Base-by-base conservation (phyloP, 53 echinoderm and acorn worm genomes). In the Zoroaster sp. region DNA sequence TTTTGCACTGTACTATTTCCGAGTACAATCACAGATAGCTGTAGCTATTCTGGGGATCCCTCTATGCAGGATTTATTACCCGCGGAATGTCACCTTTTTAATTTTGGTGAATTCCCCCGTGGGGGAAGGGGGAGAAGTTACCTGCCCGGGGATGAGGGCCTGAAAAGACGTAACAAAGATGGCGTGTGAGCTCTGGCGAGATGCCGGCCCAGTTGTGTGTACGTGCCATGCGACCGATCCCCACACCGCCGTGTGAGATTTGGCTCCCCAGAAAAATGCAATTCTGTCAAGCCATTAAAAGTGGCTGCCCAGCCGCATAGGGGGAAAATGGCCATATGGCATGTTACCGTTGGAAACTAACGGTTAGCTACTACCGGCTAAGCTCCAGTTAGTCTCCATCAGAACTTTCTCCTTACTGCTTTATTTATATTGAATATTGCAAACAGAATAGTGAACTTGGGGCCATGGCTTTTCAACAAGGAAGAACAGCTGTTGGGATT, bases 1-100 rank as follows among this genome's bases (percentile, higher is more conserved):
- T 25, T 21, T 9, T 25, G 63, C 28, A 25, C 63, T 59, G 7
- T 10, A 23, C 63, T n/a, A n/a, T n/a, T n/a, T 59, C 63, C 63
- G 3, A 7, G 8, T 3, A 0, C 8, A 21, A 28, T 25, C 63
- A 28, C 63, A 59, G n/a, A n/a, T 47, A 36, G 4, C 7, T 25
- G 12, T n/a, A 47, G 18, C 47, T 85, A 85, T 85, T 69, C 71
- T 69, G 69, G 47, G 85, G 46, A 85, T 67, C 68, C 69, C 54
- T n/a, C 45, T 18, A 66, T 40, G 40, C 35, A 32, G 85, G 71
- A 85, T 85, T 47, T 69, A 85, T 85, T 85, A 85, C 85, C 35
- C 37, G 6, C n/a, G 85, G 85, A 43, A 85, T 85, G 85, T 85
- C 85, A 85, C 85, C 85, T 44, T 85, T 85, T 85, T 85, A 32